Percentiles rank a stretch among this genome's conserved stretches.
phyloP scores from a whole-genome alignment of 2,888 invertebrate species.

The Hyles lineata region DNA sequence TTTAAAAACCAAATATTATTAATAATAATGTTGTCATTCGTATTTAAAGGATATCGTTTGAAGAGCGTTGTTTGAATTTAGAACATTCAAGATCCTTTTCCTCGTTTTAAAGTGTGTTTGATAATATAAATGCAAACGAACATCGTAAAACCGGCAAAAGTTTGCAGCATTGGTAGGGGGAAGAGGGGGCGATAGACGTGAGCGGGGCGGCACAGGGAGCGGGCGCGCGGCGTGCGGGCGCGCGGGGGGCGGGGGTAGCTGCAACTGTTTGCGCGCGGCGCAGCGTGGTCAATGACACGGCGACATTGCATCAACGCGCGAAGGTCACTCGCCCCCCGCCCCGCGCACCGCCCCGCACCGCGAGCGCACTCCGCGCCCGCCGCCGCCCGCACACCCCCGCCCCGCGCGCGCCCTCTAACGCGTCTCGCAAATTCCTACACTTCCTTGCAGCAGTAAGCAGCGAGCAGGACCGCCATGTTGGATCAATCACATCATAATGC shows the following conservation, averaged over 20 bases:
- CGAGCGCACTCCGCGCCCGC: conserved; percentile 42
- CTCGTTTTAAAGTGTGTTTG: conserved; percentile 43
- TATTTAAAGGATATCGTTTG: background rate
- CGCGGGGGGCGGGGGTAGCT: conserved; percentile 45
- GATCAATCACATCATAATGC: conserved; percentile 40
- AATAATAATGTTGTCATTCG: no score
- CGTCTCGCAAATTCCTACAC: conserved; percentile 59
- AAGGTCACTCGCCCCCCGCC: conserved; percentile 67
- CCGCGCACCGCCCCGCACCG: conserved; percentile 49
- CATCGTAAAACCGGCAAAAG: conserved; percentile 49
- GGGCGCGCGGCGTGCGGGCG: conserved; percentile 53
- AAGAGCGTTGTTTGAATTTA: background rate
- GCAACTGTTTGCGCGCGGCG: conserved; percentile 65
- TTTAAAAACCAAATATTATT: background rate
- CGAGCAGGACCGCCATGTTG: conserved; percentile 45
- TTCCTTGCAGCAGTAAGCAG: conserved; percentile 41
- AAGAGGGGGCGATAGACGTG: conserved; percentile 57
- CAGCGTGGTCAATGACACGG: conserved; percentile 82
- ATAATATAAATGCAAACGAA: conserved; percentile 51
- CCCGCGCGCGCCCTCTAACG: conserved; percentile 54
- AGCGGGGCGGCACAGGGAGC: conserved; percentile 50
- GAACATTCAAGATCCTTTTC: conserved; percentile 39
- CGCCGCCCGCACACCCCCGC: conserved; percentile 48
- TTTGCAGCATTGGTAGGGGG: conserved; percentile 48
- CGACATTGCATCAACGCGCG: conserved; percentile 84